Evolutionary conservation across 2,113 vertebrate species (phyloP).

Genomic region (Calcarius ornatus): DNA sequence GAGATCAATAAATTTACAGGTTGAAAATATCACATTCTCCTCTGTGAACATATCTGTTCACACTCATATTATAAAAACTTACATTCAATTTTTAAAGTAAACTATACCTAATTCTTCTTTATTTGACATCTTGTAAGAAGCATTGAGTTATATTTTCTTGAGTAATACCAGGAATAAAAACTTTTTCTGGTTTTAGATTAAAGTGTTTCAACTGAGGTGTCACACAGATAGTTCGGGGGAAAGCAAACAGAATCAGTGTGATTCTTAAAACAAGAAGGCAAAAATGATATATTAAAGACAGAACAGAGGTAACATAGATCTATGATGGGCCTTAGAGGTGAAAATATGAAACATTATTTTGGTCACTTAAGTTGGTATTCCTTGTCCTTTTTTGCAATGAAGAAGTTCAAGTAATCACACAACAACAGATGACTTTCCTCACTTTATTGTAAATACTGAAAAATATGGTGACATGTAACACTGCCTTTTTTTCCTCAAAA

Average conservation of each 20-base stretch:
- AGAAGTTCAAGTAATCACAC: neutral
- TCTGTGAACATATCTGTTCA: neutral
- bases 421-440: neutral
- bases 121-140: neutral
- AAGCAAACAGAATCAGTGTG: neutral
- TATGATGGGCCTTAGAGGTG: neutral
- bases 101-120: neutral
- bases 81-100: neutral
- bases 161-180: neutral
- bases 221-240: neutral
- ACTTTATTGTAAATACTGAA: neutral
- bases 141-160: neutral
- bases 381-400: neutral
- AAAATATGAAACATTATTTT: neutral
- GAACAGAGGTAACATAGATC: neutral
- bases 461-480: neutral
- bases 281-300: neutral
- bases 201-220: neutral
- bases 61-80: neutral
- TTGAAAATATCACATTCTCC: neutral
- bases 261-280: neutral
- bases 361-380: neutral
- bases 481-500: neutral
- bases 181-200: neutral
- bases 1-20: neutral